phyloP scores from a whole-genome alignment of 30 jellyfish, hydroid and myxozoan genomes.

The Aurelia coerulea region DNA sequence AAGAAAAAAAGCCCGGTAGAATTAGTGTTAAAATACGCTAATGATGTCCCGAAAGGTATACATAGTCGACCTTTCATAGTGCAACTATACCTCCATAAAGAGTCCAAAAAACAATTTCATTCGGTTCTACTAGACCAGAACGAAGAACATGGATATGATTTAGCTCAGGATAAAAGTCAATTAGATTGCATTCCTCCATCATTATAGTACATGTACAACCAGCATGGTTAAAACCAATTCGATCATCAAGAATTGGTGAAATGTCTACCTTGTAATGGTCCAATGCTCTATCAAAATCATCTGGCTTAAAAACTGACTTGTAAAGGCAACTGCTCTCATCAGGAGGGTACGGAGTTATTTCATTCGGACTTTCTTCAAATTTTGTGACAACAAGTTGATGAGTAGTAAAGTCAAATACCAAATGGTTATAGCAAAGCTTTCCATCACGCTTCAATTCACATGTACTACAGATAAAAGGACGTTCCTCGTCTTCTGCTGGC shows the following conservation, averaged over 20 bases:
- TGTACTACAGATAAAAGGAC: slow-evolving; percentile 24
- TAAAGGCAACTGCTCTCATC: not conserved
- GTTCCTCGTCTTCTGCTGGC: not conserved
- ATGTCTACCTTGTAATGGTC: slow-evolving; percentile 33
- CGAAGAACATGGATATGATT: slow-evolving; percentile 59
- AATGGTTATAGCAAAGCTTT: slow-evolving; percentile 41
- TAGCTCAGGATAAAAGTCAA: slow-evolving; percentile 53
- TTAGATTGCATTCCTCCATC: slow-evolving; percentile 27
- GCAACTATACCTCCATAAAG: slow-evolving; percentile 71
- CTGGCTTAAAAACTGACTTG: not conserved
- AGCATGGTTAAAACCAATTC: slow-evolving; percentile 61
- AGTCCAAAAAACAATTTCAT: slow-evolving; percentile 49
- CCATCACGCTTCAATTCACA: slow-evolving; percentile 15
- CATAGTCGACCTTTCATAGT: not conserved
- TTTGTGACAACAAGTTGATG: slow-evolving; percentile 22
- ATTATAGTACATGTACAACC: slow-evolving; percentile 44
- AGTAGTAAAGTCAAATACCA: slow-evolving; percentile 56
- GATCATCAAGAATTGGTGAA: slow-evolving; percentile 22
- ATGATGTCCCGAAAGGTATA: too few relatives aligned
- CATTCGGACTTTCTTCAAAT: not conserved
- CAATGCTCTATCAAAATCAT: not conserved
- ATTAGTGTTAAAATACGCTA: too few relatives aligned
- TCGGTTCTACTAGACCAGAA: slow-evolving; percentile 5
- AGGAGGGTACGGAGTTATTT: too few relatives aligned
- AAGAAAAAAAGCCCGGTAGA: too few relatives aligned